Base-by-base conservation (phyloP, 2,888 invertebrate species). In the Leucophenga montana region DNA sequence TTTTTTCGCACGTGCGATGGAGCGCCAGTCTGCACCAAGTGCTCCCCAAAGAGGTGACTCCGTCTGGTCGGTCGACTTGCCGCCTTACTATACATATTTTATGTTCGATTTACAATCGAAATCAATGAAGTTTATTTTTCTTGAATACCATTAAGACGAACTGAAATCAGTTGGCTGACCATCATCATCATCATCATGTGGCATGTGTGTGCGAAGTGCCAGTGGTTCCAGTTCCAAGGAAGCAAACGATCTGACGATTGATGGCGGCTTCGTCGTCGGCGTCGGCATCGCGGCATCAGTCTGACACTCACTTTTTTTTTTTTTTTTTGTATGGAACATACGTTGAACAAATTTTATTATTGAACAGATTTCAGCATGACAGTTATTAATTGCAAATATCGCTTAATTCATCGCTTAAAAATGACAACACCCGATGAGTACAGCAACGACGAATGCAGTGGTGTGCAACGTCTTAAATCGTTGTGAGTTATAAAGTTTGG, bases 331-430 rank as follows among this genome's bases (percentile, higher is more conserved):
- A 11, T 39, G 39, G n/a, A n/a, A n/a, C 80, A 81, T 84, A 79
- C 80, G 81, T 82, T 82, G 77, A 85, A 79, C 83, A 83, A 83
- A 82, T 82, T 82, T 82, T 71, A 77, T 80, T 83, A 83, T 82
- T 82, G 80, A 71, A 76, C 80, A 82, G 83, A 83, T 83, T 81
- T 84, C 80, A 83, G 79, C 83, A 78, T 85, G 86, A 86, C 86
- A 86, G 86, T 85, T 86, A 86, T 86, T 86, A 86, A 86, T 86
- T 86, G 86, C 85, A 85, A 86, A 86, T 86, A 86, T 86, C 86
- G 84, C 84, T 85, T 84, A 85, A 85, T 85, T 86, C 85, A 86
- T 86, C 86, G 85, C 83, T 80, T 83, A 77, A 82, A 85, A 84
- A 81, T 85, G 83, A 85, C 85, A 85, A 83, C 83, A 83, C 75